Evolutionary conservation across 2,888 invertebrate species (phyloP).

Genomic region (Colostygia pectinataria): DNA sequence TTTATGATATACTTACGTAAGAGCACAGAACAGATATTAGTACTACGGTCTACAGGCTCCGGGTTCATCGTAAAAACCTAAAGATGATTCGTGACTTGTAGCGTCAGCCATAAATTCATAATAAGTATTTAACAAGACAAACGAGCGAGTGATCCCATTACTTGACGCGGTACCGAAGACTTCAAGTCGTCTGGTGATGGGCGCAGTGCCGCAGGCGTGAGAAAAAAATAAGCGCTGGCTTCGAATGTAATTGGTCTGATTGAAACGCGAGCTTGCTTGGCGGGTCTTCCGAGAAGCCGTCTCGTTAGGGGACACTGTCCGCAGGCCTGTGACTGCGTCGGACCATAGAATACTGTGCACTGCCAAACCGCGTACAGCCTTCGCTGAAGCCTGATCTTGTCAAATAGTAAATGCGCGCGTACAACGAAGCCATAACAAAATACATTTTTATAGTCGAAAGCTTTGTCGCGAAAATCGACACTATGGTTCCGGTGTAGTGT

Average conservation of each 20-base stretch:
- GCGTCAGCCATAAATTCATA: too few species aligned
- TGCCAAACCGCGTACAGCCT: conserved; percentile 4
- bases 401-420: not conserved
- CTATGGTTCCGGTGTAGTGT: not conserved
- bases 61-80: too few species aligned
- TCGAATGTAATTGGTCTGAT: conserved; percentile 79
- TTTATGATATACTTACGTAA: too few species aligned
- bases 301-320: conserved; percentile 73
- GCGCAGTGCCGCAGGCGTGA: conserved; percentile 33
- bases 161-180: conserved; percentile 24
- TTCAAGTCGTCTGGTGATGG: conserved; percentile 16
- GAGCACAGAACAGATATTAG: too few species aligned
- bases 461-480: not conserved
- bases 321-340: conserved; percentile 45
- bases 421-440: not conserved
- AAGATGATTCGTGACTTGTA: too few species aligned
- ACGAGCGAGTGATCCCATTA: conserved; percentile 48
- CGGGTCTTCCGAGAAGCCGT: conserved; percentile 67
- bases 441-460: too few species aligned
- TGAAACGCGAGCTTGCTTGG: conserved; percentile 74
- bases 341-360: not conserved
- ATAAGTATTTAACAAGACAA: conserved; percentile 1
- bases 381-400: conserved; percentile 2
- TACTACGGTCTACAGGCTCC: too few species aligned
- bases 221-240: conserved; percentile 50